These are phyloP conservation scores for Agrypnus murinus DNA, from an alignment of 2,888 invertebrate species.

Conservation along the genomic window DNA sequence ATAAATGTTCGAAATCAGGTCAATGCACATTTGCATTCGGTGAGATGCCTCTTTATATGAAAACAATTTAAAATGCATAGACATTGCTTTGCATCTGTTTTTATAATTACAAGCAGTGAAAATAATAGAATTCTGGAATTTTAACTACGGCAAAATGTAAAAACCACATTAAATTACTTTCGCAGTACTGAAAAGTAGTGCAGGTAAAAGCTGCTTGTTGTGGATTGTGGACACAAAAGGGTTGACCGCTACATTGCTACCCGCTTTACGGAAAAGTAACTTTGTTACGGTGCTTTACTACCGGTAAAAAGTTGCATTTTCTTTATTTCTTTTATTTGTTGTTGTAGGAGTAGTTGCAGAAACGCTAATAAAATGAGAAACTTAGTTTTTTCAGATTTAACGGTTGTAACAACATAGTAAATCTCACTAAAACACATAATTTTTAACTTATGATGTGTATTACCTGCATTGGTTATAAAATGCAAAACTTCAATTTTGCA, in stretches of 20 bases:
- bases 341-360: background rate
- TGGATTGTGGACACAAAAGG: slow-evolving; percentile 37
- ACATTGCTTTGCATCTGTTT: background rate
- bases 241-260: slow-evolving; percentile 34
- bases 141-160: background rate
- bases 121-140: slow-evolving; percentile 13
- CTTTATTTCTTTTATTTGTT: background rate
- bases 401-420: no score
- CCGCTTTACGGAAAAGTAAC: slow-evolving; percentile 30
- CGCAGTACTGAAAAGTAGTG: slow-evolving; percentile 28
- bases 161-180: slow-evolving; percentile 26
- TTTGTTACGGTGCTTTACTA: slow-evolving; percentile 28
- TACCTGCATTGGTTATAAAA: no score
- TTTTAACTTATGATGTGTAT: no score
- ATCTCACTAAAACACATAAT: no score
- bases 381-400: background rate
- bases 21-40: no score
- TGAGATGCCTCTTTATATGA: no score
- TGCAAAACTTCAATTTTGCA: no score
- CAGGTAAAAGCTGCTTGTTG: slow-evolving; percentile 38
- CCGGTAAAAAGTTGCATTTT: slow-evolving; percentile 9
- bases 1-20: no score
- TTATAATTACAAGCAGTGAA: slow-evolving; percentile 2
- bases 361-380: slow-evolving; percentile 2
- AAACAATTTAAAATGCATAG: no score